Percentiles rank a stretch among this genome's conserved stretches.
Evolutionary conservation across 1,140 invertebrate genomes (phyloP).

Genomic region (Drosophila parabipectinata): DNA sequence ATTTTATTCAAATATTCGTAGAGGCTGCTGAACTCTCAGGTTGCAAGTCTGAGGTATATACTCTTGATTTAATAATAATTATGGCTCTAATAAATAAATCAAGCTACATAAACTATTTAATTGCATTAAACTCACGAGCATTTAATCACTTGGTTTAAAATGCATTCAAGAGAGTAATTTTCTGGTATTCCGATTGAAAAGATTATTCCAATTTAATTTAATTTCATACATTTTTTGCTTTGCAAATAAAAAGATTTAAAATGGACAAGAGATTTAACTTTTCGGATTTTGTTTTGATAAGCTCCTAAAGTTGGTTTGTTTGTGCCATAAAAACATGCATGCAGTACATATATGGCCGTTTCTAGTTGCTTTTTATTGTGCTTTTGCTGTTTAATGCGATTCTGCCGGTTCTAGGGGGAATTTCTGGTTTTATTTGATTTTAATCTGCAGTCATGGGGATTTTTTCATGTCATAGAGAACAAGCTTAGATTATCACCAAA

Average conservation of each 20-base stretch:
- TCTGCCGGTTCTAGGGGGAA: constrained; percentile 10
- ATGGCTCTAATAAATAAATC: not conserved
- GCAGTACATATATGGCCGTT: constrained; percentile 10
- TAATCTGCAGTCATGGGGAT: constrained; percentile 11
- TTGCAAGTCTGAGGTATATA: not conserved
- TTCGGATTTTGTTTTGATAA: constrained; percentile 39
- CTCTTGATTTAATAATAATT: constrained; percentile 3
- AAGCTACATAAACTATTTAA: constrained; percentile 26
- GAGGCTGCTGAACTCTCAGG: not conserved
- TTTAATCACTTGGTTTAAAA: constrained; percentile 1
- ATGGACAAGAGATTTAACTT: constrained; percentile 5
- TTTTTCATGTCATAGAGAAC: constrained; percentile 1
- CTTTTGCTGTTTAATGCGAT: constrained; percentile 24
- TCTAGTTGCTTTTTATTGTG: not conserved
- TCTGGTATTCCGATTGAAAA: not conserved
- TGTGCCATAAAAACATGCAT: constrained; percentile 12
- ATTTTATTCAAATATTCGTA: not conserved
- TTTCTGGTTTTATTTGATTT: constrained; percentile 29
- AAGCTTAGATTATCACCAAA: constrained; percentile 2
- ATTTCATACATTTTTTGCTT: not conserved
- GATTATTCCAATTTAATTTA: constrained; percentile 8
- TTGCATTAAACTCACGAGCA: not conserved
- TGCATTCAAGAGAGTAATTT: not conserved
- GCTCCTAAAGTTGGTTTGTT: constrained; percentile 12
- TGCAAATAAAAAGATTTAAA: not conserved